Base-by-base conservation (phyloP, 2,113 vertebrate species). In the Arothron firmamentum region DNA sequence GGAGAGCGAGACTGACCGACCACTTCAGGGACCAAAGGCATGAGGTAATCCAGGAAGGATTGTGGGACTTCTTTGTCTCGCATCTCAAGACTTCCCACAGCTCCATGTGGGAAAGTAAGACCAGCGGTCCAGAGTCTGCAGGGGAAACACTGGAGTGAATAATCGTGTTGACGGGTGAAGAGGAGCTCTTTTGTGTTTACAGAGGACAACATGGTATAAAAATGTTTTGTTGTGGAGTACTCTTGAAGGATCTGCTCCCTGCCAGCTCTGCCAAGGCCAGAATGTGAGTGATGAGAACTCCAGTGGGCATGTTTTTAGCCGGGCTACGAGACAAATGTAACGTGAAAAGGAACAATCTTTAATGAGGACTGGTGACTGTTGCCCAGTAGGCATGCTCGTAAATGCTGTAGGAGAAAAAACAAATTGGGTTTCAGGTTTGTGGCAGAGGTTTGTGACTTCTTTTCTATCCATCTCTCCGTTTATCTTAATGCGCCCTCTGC, bases 31-130 rank as follows among this genome's bases (percentile, higher is more conserved):
- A 82, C 83, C 83, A 85, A 87, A 84, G 65, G 54, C 67, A 87
- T 90, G 88, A 90, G 86, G 87, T 89, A 87, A 89, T 86, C 79
- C 74, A 58, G 45, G 62, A 56, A 60, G 59, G 74, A 79, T 56
- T 77, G 77, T 71, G 56, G 69, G 74, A 65, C 65, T 62, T 70
- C 58, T 86, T 88, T 88, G 83, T 90, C 69, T 67, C 7, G 12
- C 52, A 66, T 71, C 81, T 78, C 75, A 72, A 81, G 81, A 83
- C 84, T 84, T 85, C 84, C 84, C 86, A 78, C 74, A 72, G 83
- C 58, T 82, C 75, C 75, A 87, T 81, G 81, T 90, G 88, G 87
- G 88, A 90, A 90, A 85, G 73, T 75, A 81, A 72, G 77, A 80
- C 73, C 76, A 79, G 70, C 59, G 20, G 67, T 86, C 63, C 11